Evolutionary conservation across 2,888 invertebrate species (phyloP), one percentile per base, ranked within the genome.

Genomic region (Bugulina stolonifera): DNA sequence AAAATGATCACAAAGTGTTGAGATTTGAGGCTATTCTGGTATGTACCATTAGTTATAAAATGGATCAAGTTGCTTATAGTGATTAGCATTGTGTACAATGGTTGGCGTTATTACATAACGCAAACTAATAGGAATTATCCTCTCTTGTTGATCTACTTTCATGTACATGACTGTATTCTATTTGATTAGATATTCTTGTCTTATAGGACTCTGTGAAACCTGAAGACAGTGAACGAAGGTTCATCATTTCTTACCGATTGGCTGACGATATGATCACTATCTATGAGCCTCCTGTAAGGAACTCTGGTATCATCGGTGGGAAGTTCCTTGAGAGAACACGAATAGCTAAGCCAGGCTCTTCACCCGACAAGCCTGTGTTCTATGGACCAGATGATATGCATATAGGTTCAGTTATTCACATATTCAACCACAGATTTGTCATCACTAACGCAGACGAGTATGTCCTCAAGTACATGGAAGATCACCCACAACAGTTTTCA

Each of bases 371-470:
- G 79, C 91, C 92, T 0, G 87, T 88, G 1, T 92, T 90, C 81
- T 93, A 90, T 79, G 90, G 90, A 0, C 91, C 93, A 0, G 89
- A 89, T 43, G 91, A 91, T 85, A 91, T 94, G 81, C 90, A 87
- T 80, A 90, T 93, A 74, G 93, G 93, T 5, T 90, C 89, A 0
- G 86, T 88, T 73, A 86, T 93, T 57, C 89, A 89, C 0, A 88
- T 92, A 1, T 91, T 90, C 82, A 88, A 89, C 76, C 91, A 91
- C 82, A 88, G 90, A 55, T 93, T 94, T 83, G 86, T 88, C 76
- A 90, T 94, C 76, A 89, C 87, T 43, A 91, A 91, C 0, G 93
- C 93, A 0, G 95, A 96, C 81, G 91, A 92, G 79, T 95, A 88
- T 80, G 93, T 93, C 0, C 84, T 94, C 71, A 88, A 90, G 58